Evolutionary conservation across 2,113 vertebrate genomes (phyloP), one percentile per base, ranked within the genome.

Genomic region (Puffinus mauretanicus): DNA sequence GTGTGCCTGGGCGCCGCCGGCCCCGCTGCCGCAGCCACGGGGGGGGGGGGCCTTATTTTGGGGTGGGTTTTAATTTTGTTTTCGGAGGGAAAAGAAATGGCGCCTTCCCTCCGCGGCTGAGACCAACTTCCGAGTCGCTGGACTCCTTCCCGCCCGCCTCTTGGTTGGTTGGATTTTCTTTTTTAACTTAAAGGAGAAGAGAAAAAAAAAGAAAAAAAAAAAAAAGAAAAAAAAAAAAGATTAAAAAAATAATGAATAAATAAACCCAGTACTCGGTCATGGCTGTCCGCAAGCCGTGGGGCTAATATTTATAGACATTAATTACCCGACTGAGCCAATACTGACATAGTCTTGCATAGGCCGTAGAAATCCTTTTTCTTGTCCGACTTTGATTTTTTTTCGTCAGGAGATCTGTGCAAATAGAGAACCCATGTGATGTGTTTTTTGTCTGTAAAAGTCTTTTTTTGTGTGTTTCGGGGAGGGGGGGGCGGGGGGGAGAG

Each of bases 291-390:
- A 32, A 65, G 67, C 93, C 85, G 82, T 87, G 96, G 90, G 93
- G 82, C 58, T 58, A 49, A 69, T 98, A 97, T 97, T 97, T 97
- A 97, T 98, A 96, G 97, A 97, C 67, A 90, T 93, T 93, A 89
- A 95, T 91, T 96, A 93, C 94, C 93, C 88, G 94, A 97, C 98
- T 98, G 98, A 98, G 98, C 97, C 98, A 97, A 93, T 96, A 85
- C 65, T 88, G 94, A 88, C 92, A 61, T 94, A 83, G 90, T 90
- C 90, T 95, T 73, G 61, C 65, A 32, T 90, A 85, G 85, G 84
- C 26, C 14, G 61, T 88, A 96, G 92, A 62, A 75, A 58, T 34
- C 75, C 69, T 69, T 65, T 75, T 82, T 71, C 73, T 73, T 47
- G 69, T 69, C 83, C 64, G 13, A 73, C 62, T 82, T 90, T 52